Conservation (phyloP, 2,888 invertebrate species). For the Aplocera efformata region DNA sequence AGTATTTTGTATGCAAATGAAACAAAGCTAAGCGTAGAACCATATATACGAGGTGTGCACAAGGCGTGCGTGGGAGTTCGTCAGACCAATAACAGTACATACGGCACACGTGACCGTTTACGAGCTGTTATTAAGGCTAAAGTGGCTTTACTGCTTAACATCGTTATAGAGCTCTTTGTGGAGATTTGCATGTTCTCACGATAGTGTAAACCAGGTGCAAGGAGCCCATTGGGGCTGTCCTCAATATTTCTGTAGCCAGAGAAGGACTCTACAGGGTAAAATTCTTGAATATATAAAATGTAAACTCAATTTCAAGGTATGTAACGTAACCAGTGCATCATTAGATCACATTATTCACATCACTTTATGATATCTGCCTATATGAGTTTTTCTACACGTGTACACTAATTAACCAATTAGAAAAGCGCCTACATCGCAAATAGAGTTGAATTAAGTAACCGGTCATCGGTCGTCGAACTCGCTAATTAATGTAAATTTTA, state of each 20-base stretch:
- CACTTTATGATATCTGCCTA: constrained; percentile 2
- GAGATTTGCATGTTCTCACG: too few relatives aligned
- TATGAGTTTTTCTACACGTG: constrained; percentile 17
- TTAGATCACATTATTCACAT: too few relatives aligned
- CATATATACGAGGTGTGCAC: not conserved
- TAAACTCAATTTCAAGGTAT: too few relatives aligned
- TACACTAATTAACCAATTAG: constrained; percentile 10
- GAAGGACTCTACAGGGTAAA: too few relatives aligned
- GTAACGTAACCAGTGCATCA: too few relatives aligned
- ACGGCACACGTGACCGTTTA: constrained; percentile 24
- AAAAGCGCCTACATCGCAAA: constrained; percentile 12
- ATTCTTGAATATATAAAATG: too few relatives aligned
- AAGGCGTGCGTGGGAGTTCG: constrained; percentile 26
- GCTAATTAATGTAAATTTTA: constrained; percentile 53
- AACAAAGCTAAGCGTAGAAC: too few relatives aligned
- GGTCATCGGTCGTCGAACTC: constrained; percentile 50
- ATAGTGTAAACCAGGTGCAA: too few relatives aligned
- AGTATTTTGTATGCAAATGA: too few relatives aligned
- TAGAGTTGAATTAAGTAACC: constrained; percentile 40
- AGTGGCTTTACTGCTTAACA: constrained; percentile 25
- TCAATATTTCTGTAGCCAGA: too few relatives aligned
- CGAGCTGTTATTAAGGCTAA: constrained; percentile 28
- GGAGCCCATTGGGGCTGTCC: too few relatives aligned
- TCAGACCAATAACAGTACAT: constrained; percentile 17
- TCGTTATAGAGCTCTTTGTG: too few relatives aligned